Evolutionary conservation across 2,888 invertebrate species (phyloP).

Genomic region (Halocaridina rubra): DNA sequence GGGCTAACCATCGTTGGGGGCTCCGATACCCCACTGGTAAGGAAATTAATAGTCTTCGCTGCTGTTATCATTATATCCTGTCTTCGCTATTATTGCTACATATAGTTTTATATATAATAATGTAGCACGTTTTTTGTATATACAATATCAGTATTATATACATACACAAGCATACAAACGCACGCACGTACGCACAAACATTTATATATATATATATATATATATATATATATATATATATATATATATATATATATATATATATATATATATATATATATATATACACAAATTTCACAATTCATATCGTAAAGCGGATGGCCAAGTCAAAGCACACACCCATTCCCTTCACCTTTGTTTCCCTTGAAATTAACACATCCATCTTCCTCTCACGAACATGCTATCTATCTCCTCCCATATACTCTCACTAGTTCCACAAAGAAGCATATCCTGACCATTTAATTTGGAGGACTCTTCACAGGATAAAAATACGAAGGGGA

Average conservation of each 20-base stretch:
- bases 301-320: too few species aligned
- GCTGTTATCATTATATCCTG: neutral
- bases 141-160: neutral
- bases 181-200: too few species aligned
- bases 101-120: constrained; percentile 2
- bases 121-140: neutral
- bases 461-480: too few species aligned
- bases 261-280: constrained; percentile 19
- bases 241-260: constrained; percentile 16
- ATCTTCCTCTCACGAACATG: too few species aligned
- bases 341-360: too few species aligned
- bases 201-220: constrained; percentile 19
- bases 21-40: constrained; percentile 71
- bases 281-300: neutral
- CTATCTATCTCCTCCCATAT: too few species aligned
- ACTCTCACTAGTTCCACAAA: too few species aligned
- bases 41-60: constrained; percentile 64
- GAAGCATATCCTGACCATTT: too few species aligned
- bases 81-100: neutral
- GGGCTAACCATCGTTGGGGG: constrained; percentile 71
- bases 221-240: constrained; percentile 19
- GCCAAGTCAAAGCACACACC: too few species aligned
- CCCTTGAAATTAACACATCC: too few species aligned
- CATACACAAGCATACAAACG: too few species aligned
- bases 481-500: too few species aligned